These are phyloP conservation scores for Hoplodrina ambigua DNA, from an alignment of 2,888 invertebrate species.

Conservation along the genomic window DNA sequence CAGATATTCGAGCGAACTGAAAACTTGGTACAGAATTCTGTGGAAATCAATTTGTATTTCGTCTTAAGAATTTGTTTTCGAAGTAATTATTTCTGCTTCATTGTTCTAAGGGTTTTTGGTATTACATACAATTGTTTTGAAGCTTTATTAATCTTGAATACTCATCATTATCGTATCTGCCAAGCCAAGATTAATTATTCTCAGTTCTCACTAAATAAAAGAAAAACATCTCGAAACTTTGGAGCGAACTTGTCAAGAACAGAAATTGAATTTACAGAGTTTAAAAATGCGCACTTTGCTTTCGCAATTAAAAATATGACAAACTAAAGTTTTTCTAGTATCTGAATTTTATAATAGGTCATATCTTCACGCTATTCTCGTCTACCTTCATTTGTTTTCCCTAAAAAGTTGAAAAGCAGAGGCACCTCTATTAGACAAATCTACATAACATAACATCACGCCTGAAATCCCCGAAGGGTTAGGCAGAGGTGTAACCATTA, in stretches of 20 bases:
- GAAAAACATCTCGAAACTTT: not conserved
- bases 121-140: conserved; percentile 5
- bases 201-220: not conserved
- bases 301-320: not conserved
- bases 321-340: no score
- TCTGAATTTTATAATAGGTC: no score
- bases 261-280: conserved; percentile 9
- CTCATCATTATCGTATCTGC: not conserved
- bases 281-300: not conserved
- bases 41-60: conserved; percentile 30
- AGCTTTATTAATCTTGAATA: not conserved
- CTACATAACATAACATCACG: no score
- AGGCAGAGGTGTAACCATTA: no score
- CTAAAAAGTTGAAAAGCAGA: no score
- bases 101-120: conserved; percentile 7
- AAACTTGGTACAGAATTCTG: conserved; percentile 5
- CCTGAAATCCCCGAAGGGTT: no score
- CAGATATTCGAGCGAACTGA: not conserved
- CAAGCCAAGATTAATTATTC: not conserved
- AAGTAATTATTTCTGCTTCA: conserved; percentile 24
- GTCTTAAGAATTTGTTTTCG: conserved; percentile 8
- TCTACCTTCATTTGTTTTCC: no score
- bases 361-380: no score
- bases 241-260: conserved; percentile 13
- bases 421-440: no score